Percentiles rank a stretch among this genome's conserved stretches.
These are phyloP conservation scores for Erpobdella octoculata DNA, from an alignment of 2,888 invertebrate genomes.

Conservation along the genomic window DNA sequence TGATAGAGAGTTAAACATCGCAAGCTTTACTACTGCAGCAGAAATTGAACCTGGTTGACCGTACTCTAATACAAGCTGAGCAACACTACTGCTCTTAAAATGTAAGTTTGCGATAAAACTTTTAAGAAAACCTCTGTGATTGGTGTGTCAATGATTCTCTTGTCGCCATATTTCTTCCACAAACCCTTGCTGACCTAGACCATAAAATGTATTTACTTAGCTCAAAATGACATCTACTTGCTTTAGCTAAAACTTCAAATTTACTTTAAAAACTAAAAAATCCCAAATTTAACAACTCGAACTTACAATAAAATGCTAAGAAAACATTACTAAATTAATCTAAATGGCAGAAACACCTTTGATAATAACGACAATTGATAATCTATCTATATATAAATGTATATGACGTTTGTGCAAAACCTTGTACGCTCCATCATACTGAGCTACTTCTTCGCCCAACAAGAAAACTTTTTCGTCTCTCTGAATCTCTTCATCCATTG, in stretches of 20 bases:
- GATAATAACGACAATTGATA: no score
- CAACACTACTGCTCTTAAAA: not conserved
- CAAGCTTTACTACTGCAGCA: no score
- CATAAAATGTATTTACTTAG: constrained; percentile 30
- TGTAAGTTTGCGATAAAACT: not conserved
- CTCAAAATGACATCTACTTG: no score
- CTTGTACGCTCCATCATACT: constrained; percentile 90
- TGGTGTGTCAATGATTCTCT: constrained; percentile 90
- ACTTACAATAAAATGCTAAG: not conserved
- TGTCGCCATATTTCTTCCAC: constrained; percentile 96
- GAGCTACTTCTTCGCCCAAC: constrained; percentile 94
- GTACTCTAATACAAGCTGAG: not conserved
- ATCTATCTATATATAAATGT: no score
- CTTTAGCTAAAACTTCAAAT: not conserved
- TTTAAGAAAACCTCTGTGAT: constrained; percentile 68
- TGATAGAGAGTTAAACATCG: no score
- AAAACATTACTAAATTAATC: not conserved
- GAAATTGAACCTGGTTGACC: no score
- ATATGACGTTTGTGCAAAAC: constrained; percentile 41
- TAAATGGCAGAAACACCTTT: no score
- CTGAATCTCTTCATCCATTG: constrained; percentile 92
- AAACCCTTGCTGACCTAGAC: constrained; percentile 84
- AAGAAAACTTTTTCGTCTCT: constrained; percentile 74
- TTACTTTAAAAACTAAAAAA: not conserved
- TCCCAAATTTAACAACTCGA: not conserved